Evolutionary conservation across 2,888 invertebrate species (phyloP).

Genomic region (Clanis bilineata): DNA sequence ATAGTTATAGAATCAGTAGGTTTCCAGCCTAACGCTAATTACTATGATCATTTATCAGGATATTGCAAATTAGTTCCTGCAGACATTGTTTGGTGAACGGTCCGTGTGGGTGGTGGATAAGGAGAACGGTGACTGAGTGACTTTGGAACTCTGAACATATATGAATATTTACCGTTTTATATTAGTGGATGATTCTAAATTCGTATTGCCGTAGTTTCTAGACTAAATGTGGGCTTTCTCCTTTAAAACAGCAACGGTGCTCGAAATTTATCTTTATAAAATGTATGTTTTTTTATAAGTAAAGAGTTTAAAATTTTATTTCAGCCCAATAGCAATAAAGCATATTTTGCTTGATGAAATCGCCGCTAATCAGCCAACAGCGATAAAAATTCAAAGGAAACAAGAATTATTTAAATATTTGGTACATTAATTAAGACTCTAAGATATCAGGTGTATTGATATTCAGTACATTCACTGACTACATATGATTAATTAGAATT

Average conservation of each 20-base stretch:
- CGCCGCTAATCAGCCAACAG: too few species aligned
- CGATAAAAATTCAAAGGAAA: too few species aligned
- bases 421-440: too few species aligned
- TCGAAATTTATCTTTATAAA: neutral
- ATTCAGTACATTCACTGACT: too few species aligned
- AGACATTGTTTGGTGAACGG: slow-evolving; percentile 20
- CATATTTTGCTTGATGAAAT: too few species aligned
- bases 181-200: neutral
- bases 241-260: neutral
- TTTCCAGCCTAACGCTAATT: slow-evolving; percentile 14
- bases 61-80: slow-evolving; percentile 33
- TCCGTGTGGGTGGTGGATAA: slow-evolving; percentile 23
- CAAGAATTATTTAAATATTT: too few species aligned
- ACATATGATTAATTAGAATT: too few species aligned
- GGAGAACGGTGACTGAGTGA: slow-evolving; percentile 15
- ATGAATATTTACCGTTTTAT: slow-evolving; percentile 11
- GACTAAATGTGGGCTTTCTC: slow-evolving; percentile 12
- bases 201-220: neutral
- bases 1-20: neutral
- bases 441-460: too few species aligned
- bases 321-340: too few species aligned
- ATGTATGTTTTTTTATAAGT: neutral
- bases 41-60: slow-evolving; percentile 30
- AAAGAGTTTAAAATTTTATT: neutral
- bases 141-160: slow-evolving; percentile 11